A percentile compares a stretch with the other conserved stretches of the same genome.
Conservation (phyloP, 2,888 invertebrate genomes). For the Acronicta psi region DNA sequence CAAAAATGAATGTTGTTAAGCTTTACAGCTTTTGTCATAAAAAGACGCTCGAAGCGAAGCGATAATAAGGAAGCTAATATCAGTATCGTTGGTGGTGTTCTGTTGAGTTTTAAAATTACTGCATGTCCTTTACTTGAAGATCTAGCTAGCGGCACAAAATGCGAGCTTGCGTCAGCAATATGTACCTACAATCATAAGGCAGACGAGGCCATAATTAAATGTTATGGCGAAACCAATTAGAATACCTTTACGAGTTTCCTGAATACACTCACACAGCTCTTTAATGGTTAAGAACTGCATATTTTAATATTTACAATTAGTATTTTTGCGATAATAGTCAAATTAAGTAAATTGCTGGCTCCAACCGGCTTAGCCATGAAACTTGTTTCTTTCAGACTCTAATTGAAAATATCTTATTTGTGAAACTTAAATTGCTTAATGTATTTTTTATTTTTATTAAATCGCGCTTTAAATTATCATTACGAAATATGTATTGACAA, state of each 20-base stretch:
- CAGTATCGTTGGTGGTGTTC: neutral
- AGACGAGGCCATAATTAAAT: slow-evolving; percentile 18
- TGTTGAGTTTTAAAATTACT: slow-evolving; percentile 10
- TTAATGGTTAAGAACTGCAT: slow-evolving; percentile 27
- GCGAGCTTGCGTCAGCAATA: neutral
- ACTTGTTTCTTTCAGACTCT: slow-evolving; percentile 11
- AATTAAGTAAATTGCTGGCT: slow-evolving; percentile 16
- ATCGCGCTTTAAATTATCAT: neutral
- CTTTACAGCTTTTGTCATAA: slow-evolving; percentile 29
- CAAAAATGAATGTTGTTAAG: slow-evolving; percentile 21
- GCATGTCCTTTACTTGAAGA: neutral
- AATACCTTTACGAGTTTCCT: slow-evolving; percentile 36
- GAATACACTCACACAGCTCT: slow-evolving; percentile 7
- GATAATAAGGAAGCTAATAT: slow-evolving; percentile 8
- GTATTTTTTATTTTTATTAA: neutral
- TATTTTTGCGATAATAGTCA: slow-evolving; percentile 28
- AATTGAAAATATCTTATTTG: slow-evolving; percentile 16
- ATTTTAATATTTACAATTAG: slow-evolving; percentile 27
- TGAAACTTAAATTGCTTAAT: neutral
- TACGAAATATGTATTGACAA: neutral
- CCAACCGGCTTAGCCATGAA: slow-evolving; percentile 1
- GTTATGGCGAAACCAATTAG: slow-evolving; percentile 35
- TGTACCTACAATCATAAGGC: neutral
- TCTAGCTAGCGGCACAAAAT: slow-evolving; percentile 11
- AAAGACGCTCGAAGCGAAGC: slow-evolving; percentile 1